Evolutionary conservation across 2,888 invertebrate species (phyloP).

Genomic region (Zygogramma bicolorata): DNA sequence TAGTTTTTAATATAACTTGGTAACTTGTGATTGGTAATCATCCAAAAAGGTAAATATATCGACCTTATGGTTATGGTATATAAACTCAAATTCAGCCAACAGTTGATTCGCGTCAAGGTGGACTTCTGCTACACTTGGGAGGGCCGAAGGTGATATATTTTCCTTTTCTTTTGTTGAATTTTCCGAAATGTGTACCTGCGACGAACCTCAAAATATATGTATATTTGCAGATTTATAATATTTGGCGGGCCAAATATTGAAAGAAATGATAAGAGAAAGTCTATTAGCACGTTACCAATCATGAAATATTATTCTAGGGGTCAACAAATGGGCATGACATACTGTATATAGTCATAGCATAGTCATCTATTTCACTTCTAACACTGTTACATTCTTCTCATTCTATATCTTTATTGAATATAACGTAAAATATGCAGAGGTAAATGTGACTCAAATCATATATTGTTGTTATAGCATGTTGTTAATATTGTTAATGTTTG

Average conservation of each 20-base stretch:
- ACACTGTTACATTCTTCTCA: conserved; percentile 59
- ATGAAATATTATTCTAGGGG: conserved; percentile 46
- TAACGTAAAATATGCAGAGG: conserved; percentile 56
- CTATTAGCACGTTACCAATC: conserved; percentile 53
- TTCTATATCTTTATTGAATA: conserved; percentile 52
- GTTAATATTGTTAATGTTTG: conserved; percentile 68
- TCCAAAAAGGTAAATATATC: conserved; percentile 26
- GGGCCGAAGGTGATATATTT: conserved; percentile 14
- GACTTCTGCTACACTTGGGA: not conserved
- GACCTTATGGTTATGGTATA: not conserved
- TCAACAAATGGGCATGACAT: conserved; percentile 32
- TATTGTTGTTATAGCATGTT: conserved; percentile 68
- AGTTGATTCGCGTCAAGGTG: no score
- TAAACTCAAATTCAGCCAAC: not conserved
- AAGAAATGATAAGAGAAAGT: conserved; percentile 14
- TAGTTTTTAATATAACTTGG: conserved; percentile 20
- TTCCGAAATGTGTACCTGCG: conserved; percentile 59
- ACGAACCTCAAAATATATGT: conserved; percentile 57
- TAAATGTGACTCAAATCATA: conserved; percentile 63
- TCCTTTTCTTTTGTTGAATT: conserved; percentile 37
- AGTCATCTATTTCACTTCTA: conserved; percentile 58
- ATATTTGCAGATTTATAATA: conserved; percentile 46
- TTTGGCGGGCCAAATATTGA: conserved; percentile 51
- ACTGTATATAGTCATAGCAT: conserved; percentile 60
- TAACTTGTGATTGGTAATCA: conserved; percentile 47